Conservation (phyloP, 2,888 invertebrate species). For the Hypsopygia costalis region DNA sequence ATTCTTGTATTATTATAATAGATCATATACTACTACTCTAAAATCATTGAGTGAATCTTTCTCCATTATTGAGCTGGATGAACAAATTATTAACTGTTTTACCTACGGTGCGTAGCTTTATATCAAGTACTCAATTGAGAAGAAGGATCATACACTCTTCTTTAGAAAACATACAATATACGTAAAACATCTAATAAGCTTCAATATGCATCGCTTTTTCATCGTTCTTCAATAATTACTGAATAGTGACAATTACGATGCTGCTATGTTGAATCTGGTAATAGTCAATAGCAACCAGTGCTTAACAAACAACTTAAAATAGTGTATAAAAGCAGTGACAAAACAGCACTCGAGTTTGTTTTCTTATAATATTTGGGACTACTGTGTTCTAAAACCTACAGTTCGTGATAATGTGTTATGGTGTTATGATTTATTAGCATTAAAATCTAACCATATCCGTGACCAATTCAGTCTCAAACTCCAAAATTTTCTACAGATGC, state of each 20-base stretch:
- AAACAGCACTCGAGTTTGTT: conserved; percentile 1
- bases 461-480: conserved; percentile 18
- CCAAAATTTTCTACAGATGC: conserved; percentile 56
- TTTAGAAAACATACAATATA: conserved; percentile 14
- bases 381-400: neutral
- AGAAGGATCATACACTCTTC: neutral
- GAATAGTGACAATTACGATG: neutral
- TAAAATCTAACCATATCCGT: conserved; percentile 8
- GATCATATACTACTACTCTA: neutral
- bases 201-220: conserved; percentile 20
- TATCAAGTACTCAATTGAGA: neutral
- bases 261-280: neutral
- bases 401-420: conserved; percentile 1
- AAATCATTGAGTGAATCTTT: no score
- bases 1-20: neutral
- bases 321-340: conserved; percentile 9
- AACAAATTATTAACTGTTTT: neutral
- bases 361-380: neutral
- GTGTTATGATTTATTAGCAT: neutral
- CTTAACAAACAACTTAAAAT: conserved; percentile 12
- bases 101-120: no score
- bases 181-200: conserved; percentile 31
- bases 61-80: neutral
- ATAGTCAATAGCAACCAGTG: conserved; percentile 9
- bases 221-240: neutral